These are phyloP conservation scores for Phymanthus crucifer DNA, from an alignment of 92 coral and sea anemone species.

Conservation along the genomic window DNA sequence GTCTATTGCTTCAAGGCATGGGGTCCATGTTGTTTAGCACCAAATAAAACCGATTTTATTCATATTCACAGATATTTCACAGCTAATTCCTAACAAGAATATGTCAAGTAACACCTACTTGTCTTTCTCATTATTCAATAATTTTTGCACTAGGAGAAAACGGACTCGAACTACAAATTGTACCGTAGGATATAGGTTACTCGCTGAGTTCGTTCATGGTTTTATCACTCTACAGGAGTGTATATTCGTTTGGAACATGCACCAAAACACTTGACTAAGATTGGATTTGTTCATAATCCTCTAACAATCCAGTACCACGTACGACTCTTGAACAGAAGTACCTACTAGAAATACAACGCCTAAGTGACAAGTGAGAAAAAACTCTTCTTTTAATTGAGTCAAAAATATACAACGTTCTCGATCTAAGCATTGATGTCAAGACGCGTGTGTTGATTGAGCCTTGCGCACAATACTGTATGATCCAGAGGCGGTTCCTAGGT, in stretches of 20 bases:
- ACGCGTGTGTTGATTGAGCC: not conserved
- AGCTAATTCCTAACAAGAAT: too few relatives aligned
- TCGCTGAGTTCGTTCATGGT: not conserved
- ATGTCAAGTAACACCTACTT: too few relatives aligned
- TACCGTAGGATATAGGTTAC: not conserved
- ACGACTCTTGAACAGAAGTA: not conserved
- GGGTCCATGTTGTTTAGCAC: not conserved
- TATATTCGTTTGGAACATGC: not conserved
- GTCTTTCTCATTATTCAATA: too few relatives aligned
- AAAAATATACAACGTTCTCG: not conserved
- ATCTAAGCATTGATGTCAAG: not conserved
- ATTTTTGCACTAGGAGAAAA: not conserved
- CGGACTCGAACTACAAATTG: not conserved
- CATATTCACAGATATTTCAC: not conserved
- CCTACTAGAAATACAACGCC: slow-evolving; percentile 3
- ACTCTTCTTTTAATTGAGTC: not conserved
- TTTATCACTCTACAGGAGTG: not conserved
- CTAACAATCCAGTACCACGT: not conserved
- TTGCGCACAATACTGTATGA: too few relatives aligned
- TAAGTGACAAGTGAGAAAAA: not conserved
- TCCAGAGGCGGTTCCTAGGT: too few relatives aligned
- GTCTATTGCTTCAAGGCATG: slow-evolving; percentile 16
- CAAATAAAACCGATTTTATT: not conserved
- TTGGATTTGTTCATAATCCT: slow-evolving; percentile 1
- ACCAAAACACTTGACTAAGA: not conserved